Evolutionary conservation across 2,888 invertebrate species (phyloP).

Genomic region (Zaprionus bogoriensis): DNA sequence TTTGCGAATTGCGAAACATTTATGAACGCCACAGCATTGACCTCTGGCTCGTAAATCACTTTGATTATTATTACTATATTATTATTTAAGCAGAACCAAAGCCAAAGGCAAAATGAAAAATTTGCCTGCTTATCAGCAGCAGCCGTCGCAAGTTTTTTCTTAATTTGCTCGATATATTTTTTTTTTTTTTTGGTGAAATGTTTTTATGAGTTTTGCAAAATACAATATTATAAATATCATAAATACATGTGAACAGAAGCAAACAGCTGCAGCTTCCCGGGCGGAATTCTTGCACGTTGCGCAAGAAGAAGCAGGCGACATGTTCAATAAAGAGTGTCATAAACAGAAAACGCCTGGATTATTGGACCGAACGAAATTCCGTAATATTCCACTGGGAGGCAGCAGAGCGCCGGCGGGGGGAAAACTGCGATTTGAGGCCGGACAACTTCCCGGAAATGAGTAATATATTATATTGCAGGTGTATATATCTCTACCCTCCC

Average conservation of each 20-base stretch:
- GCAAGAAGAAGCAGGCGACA: slow-evolving; percentile 23
- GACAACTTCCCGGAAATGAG: neutral
- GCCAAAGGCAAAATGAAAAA: slow-evolving; percentile 28
- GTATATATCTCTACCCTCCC: too few relatives aligned
- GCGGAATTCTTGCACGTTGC: neutral
- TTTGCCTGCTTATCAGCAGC: slow-evolving; percentile 61
- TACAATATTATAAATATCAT: slow-evolving; percentile 58
- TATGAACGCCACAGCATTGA: slow-evolving; percentile 64
- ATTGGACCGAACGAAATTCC: neutral
- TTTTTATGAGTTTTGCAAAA: slow-evolving; percentile 29
- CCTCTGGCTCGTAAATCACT: slow-evolving; percentile 68
- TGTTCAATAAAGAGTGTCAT: slow-evolving; percentile 39
- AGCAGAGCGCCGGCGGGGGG: neutral
- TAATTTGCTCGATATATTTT: slow-evolving; percentile 26
- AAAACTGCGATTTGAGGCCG: neutral
- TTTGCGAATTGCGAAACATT: slow-evolving; percentile 52
- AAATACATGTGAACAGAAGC: slow-evolving; percentile 53
- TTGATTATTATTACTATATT: slow-evolving; percentile 64
- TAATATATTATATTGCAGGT: too few relatives aligned
- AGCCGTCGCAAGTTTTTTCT: slow-evolving; percentile 27
- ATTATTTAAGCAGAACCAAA: slow-evolving; percentile 53
- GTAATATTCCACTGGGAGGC: slow-evolving; percentile 3
- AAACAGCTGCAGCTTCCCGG: slow-evolving; percentile 63
- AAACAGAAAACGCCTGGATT: slow-evolving; percentile 28
- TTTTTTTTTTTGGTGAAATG: slow-evolving; percentile 19